Percentiles rank a stretch among this genome's conserved stretches.
phyloP scores from a whole-genome alignment of 2,113 vertebrate species.

The Brachypodius melanocephalos region DNA sequence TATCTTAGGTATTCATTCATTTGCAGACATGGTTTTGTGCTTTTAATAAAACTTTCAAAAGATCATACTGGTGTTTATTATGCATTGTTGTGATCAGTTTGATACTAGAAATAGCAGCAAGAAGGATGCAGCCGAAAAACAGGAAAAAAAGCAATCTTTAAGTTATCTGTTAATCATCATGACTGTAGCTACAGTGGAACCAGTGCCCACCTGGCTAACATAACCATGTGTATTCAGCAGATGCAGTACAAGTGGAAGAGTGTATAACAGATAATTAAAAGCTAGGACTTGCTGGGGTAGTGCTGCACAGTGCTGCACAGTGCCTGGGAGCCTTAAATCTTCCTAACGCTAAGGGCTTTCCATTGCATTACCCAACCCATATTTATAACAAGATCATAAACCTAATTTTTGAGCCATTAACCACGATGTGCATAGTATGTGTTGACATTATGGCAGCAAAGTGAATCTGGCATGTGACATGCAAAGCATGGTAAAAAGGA shows the following conservation, averaged over 20 bases:
- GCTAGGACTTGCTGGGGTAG: background rate
- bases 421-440: background rate
- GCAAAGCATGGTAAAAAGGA: background rate
- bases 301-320: background rate
- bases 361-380: background rate
- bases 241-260: background rate
- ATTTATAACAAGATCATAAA: background rate
- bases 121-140: background rate
- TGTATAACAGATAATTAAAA: background rate
- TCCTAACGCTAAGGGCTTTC: background rate
- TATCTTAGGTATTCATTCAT: background rate
- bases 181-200: background rate
- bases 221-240: background rate
- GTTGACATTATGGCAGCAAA: background rate
- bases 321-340: background rate
- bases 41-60: slow-evolving; percentile 5
- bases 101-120: background rate
- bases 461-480: background rate
- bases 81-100: background rate
- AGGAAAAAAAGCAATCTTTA: background rate
- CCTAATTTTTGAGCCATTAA: background rate
- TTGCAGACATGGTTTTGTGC: background rate
- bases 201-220: background rate
- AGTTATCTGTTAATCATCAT: background rate
- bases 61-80: background rate